Evolutionary conservation across 2,113 vertebrate species (phyloP), one percentile per base, ranked within the genome.

Genomic region (Calyptomena viridis): DNA sequence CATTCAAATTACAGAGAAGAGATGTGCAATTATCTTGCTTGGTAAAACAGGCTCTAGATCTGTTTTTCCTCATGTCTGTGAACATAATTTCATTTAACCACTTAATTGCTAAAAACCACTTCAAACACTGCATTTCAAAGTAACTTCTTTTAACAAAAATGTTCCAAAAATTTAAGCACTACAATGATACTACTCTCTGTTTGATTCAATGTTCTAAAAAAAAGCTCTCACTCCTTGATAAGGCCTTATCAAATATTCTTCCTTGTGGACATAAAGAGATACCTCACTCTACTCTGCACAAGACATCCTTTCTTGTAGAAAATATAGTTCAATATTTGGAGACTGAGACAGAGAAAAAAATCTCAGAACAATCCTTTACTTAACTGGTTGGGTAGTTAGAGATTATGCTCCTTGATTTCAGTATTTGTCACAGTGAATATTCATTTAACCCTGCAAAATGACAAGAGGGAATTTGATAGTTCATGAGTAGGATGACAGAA

Each of bases 1-100:
- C n/a, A 87, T 87, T 95, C 30, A 87, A 93, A 93, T 93, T 73
- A 44, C 30, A 40, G 46, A 82, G 74, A 80, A 77, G 27, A 87
- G 22, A 4, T 53, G 27, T 77, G 52, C n/a, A 86, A 90, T 75
- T 95, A 80, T 67, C 68, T 63, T 83, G 35, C 63, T 72, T 84
- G 50, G 60, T 72, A 81, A 95, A 95, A 71, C 4, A 72, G 56
- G 27, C 13, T 80, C 28, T 49, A 88, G 50, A 74, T 46, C 47
- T 63, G 56, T 84, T 86, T 95, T 90, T 33, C 33, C 14, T 40
- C 40, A 14, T 74, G 28, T 39, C 30, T 77, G 11, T 56, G 31
- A 33, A 35, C 40, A 58, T 49, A 94, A 87, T n/a, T 69, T 6
- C 31, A 77, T 71, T 83, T 93, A 94, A 90, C 78, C 3, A 33